These are phyloP conservation scores for Volucella inanis DNA, from an alignment of 2,888 invertebrate genomes.

Conservation along the genomic window DNA sequence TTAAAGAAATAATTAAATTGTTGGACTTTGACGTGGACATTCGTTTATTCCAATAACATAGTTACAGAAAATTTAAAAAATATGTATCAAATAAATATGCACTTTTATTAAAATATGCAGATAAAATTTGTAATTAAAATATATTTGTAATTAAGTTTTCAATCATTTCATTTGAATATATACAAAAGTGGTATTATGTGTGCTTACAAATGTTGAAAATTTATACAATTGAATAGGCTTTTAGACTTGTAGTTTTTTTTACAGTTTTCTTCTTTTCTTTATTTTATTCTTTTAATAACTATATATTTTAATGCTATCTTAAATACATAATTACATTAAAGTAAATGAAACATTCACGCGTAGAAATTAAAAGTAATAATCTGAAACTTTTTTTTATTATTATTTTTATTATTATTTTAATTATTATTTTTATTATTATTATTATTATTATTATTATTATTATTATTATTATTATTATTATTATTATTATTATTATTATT, in stretches of 20 bases:
- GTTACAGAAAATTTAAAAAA: conserved; percentile 27
- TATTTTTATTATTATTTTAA: conserved; percentile 6
- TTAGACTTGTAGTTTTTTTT: conserved; percentile 11
- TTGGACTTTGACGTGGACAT: conserved; percentile 35
- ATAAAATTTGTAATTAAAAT: conserved; percentile 1
- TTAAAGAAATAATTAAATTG: background rate
- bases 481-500: too few relatives aligned
- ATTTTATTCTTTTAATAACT: conserved; percentile 13
- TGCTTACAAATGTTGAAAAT: conserved; percentile 34
- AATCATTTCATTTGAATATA: conserved; percentile 30
- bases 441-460: background rate
- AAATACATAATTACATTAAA: conserved; percentile 35
- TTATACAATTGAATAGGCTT: conserved; percentile 36
- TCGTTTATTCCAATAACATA: conserved; percentile 51
- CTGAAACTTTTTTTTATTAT: conserved; percentile 17
- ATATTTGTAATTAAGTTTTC: conserved; percentile 9
- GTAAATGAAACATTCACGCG: conserved; percentile 47
- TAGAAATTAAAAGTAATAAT: conserved; percentile 26
- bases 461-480: too few relatives aligned
- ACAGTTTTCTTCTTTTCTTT: conserved; percentile 11
- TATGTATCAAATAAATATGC: conserved; percentile 14
- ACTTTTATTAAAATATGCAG: background rate
- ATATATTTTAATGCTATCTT: conserved; percentile 13
- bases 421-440: conserved; percentile 1
- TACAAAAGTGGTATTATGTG: conserved; percentile 47